Evolutionary conservation across 2,797 vertebrate species (phyloP), one percentile per base, ranked within the genome.

Genomic region (Acanthopagrus latus): DNA sequence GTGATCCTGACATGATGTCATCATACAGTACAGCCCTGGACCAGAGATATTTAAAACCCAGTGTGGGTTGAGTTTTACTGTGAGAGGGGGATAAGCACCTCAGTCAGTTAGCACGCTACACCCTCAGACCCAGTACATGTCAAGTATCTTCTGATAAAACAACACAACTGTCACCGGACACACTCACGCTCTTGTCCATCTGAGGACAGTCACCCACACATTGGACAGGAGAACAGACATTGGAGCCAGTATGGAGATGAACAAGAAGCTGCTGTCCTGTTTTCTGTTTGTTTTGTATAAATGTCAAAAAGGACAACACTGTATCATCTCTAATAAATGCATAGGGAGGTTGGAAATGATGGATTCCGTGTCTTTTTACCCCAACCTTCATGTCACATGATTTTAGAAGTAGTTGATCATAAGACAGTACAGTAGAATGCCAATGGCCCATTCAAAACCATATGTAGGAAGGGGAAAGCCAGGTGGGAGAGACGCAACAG

Each of bases 281-380:
- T 86, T 87, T 86, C 59, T 82, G 72, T 89, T 92, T 85, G 72
- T 91, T 93, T 93, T 91, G 81, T 92, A 92, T 90, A 83, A 80
- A 86, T 81, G 84, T 87, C 64, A 67, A 80, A 87, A 85, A 76
- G 74, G 75, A 83, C 87, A 88, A 92, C 90, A 76, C 89, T 92
- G 93, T 94, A 93, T 94, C 76, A 86, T 92, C 93, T 93, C 92
- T 93, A 95, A 95, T 95, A 95, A 95, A 95, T 73, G 69, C 83
- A 87, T 86, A 89, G 79, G 92, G 90, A 90, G 74, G 84, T 90
- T 91, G 89, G 81, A 89, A 71, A 71, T 27, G n/a, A 73, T 67
- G 64, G 46, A 51, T 56, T 4, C 29, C 8, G 20, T 8, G 1
- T 75, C 33, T 63, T 20, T 65, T 60, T 16, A 10, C 27, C 23